A percentile compares a stretch with the other conserved stretches of the same genome.
These are phyloP conservation scores for Urocitellus parryii DNA, from an alignment of 2,113 vertebrate genomes.

Conservation along the genomic window DNA sequence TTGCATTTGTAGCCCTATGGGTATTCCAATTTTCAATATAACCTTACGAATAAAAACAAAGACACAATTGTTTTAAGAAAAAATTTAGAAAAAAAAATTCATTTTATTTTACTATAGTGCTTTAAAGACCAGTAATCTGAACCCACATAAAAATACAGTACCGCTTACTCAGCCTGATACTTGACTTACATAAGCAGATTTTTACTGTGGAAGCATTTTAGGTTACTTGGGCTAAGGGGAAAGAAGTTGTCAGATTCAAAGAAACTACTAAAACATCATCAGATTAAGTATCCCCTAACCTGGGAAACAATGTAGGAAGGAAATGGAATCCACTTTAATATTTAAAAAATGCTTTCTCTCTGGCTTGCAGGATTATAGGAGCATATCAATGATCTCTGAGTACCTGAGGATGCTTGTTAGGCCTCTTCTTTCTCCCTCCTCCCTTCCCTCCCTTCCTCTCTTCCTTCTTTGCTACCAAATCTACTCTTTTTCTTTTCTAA, in stretches of 20 bases:
- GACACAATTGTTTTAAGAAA: background rate
- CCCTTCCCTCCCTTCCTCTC: accelerated
- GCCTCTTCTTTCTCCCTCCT: accelerated
- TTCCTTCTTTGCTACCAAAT: no score
- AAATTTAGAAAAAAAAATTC: background rate
- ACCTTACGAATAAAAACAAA: background rate
- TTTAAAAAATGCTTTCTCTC: background rate
- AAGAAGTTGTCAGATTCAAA: background rate
- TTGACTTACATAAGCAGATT: background rate
- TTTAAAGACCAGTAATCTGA: background rate
- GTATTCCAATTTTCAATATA: background rate
- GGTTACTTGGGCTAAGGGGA: background rate
- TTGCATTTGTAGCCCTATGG: background rate
- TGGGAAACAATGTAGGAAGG: background rate
- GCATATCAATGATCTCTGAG: background rate
- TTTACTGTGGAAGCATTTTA: background rate
- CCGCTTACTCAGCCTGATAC: accelerated
- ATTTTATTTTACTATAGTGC: background rate
- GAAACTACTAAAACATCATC: background rate
- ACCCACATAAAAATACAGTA: no score
- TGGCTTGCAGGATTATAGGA: background rate
- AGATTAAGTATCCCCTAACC: background rate
- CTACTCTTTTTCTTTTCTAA: background rate
- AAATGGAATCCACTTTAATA: background rate
- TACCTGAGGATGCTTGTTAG: background rate